Evolutionary conservation across 2,888 invertebrate genomes (phyloP), one percentile per base, ranked within the genome.

Genomic region (Balanococcus diminutus): DNA sequence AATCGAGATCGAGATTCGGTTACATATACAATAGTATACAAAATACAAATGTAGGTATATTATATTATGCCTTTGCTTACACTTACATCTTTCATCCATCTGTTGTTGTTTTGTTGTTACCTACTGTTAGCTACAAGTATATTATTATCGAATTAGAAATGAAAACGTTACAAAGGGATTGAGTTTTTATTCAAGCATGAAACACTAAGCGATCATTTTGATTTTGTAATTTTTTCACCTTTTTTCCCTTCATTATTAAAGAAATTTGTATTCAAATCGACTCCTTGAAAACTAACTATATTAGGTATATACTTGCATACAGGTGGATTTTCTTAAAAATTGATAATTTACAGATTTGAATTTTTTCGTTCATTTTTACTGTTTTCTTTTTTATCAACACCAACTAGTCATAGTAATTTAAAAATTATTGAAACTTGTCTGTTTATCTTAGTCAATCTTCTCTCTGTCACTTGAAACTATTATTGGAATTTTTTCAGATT

Each of bases 1-100:
- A 84, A 84, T 84, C 84, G 84, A 84, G 84, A 84, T 84, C 84
- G 84, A 84, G 84, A 84, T 46, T 84, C 67, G 56, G 84, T 84
- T 36, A 75, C 72, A n/a, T n/a, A n/a, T n/a, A 75, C 84, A 84
- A 84, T 84, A 11, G 75, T 75, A 75, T n/a, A n/a, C n/a, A n/a
- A n/a, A 25, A 42, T 72, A 36, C 36, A 61, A 9, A 11, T 61
- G 11, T 25, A 39, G 11, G 39, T 39, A 39, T 8, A 39, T 39
- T 5, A 11, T 39, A 39, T 8, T 42, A 42, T 42, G 14, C 14
- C 1, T 42, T 19, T 19, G 56, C 19, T 19, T 22, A 56, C n/a
- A 14, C 8, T 56, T 67, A 22, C 22, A 28, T 72, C n/a, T n/a
- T 72, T 72, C 31, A 72, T 72, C 72, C 72, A 31, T 72, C 72